phyloP scores from a whole-genome alignment of 2,113 vertebrate genomes.

The Lophochroa leadbeateri region DNA sequence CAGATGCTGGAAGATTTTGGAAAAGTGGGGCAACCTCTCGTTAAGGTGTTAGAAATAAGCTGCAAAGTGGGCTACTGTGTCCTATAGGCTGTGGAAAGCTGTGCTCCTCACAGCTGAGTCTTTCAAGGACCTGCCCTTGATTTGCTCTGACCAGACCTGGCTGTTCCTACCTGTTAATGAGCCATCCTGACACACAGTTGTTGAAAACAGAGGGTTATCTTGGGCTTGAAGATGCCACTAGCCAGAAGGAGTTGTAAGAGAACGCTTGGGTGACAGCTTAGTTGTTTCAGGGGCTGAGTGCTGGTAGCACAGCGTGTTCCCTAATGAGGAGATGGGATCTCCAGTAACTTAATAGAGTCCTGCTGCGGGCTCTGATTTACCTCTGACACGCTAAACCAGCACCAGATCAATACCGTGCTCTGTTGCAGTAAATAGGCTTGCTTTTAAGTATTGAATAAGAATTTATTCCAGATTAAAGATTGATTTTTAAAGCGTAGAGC shows the following conservation, averaged over 20 bases:
- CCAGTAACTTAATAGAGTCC: background rate
- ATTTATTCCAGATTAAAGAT: background rate
- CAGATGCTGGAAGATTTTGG: background rate
- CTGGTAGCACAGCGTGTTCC: background rate
- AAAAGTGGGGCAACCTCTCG: background rate
- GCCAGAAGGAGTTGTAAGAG: background rate
- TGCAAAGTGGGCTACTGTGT: background rate
- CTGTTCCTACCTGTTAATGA: background rate
- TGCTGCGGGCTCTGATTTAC: background rate
- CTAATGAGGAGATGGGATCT: background rate
- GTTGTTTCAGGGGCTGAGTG: background rate
- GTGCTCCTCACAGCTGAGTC: background rate
- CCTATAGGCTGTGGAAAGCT: background rate
- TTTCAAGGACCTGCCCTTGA: background rate
- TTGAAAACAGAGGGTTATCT: background rate
- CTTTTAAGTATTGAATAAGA: background rate
- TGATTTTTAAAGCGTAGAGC: background rate
- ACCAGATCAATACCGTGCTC: background rate
- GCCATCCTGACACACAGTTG: background rate
- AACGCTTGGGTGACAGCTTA: background rate
- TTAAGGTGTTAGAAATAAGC: background rate
- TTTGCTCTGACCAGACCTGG: background rate
- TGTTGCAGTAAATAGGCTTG: conserved; percentile 16
- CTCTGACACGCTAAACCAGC: background rate
- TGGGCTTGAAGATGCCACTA: background rate